These are phyloP conservation scores for Hystrix brachyura DNA, from an alignment of 2,113 vertebrate genomes.

Conservation along the genomic window DNA sequence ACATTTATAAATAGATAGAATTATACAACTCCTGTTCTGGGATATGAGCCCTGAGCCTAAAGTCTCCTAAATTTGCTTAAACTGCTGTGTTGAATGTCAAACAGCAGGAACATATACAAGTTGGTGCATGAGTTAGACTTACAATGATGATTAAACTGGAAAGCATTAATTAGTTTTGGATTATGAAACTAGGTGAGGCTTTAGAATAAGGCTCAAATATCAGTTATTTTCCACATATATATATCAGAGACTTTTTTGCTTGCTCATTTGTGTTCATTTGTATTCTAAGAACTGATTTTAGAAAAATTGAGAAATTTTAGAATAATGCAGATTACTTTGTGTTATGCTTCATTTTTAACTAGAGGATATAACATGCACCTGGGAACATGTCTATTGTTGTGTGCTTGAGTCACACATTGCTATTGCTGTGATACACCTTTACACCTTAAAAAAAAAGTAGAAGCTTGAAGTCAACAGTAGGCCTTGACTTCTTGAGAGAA, in stretches of 20 bases:
- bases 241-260: slow-evolving; percentile 1
- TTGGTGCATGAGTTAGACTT: neutral
- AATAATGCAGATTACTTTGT: neutral
- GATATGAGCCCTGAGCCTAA: neutral
- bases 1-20: neutral
- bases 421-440: neutral
- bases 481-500: slow-evolving; percentile 5
- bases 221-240: neutral
- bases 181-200: slow-evolving; percentile 30
- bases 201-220: slow-evolving; percentile 20
- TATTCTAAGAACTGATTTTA: neutral
- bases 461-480: neutral
- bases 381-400: neutral
- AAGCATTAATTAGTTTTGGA: slow-evolving; percentile 33
- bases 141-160: slow-evolving; percentile 48
- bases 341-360: neutral
- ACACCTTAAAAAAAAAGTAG: neutral
- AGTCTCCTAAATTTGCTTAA: slow-evolving; percentile 12
- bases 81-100: neutral
- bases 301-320: neutral
- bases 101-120: neutral
- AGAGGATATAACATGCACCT: neutral
- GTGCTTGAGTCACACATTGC: neutral
- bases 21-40: neutral
- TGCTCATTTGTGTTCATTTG: neutral